Evolutionary conservation across 2,113 vertebrate genomes (phyloP).

Genomic region (Megaceryle maxima): DNA sequence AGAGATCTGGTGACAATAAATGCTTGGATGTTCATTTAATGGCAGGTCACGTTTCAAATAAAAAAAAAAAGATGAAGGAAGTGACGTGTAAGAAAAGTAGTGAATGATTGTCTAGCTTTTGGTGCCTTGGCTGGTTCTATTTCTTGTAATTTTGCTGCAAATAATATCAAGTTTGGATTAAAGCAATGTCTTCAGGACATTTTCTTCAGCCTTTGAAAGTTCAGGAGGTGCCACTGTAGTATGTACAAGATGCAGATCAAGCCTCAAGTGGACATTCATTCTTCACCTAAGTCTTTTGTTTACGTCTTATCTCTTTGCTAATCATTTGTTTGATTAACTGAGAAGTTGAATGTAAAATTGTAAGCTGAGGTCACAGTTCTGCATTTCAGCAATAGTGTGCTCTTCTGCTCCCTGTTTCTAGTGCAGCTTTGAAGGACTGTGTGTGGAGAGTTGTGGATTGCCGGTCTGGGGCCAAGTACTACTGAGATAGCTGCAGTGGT

Average conservation of each 20-base stretch:
- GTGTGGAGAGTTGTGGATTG: background rate
- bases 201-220: conserved; percentile 4
- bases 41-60: conserved; percentile 30
- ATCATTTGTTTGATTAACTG: background rate
- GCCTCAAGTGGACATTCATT: background rate
- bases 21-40: conserved; percentile 27
- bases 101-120: background rate
- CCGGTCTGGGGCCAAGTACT: accelerated
- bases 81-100: background rate
- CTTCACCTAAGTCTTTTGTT: background rate
- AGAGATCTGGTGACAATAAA: conserved; percentile 9
- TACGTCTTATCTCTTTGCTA: background rate
- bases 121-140: background rate
- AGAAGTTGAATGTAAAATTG: background rate
- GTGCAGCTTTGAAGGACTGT: background rate
- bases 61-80: conserved; percentile 33
- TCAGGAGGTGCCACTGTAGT: background rate
- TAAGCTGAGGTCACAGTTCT: background rate
- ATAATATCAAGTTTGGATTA: background rate
- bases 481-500: background rate
- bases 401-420: background rate
- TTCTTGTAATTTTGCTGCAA: conserved; percentile 28
- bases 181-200: background rate
- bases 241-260: background rate
- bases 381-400: background rate